These are phyloP conservation scores for Pimephales promelas DNA, from an alignment of 2,113 vertebrate genomes.

Conservation along the genomic window DNA sequence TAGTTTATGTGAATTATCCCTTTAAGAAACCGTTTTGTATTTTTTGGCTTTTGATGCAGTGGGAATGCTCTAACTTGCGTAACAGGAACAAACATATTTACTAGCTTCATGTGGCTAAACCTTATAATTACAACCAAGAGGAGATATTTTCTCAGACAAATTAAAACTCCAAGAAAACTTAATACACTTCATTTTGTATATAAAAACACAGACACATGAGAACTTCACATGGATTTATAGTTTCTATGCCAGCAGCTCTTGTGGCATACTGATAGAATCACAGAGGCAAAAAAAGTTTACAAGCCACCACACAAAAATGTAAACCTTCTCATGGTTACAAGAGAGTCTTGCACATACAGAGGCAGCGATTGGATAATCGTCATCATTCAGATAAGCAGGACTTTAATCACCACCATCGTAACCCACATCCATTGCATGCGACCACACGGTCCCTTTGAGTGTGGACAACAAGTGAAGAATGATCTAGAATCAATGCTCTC, in stretches of 20 bases:
- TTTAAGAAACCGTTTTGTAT: not conserved
- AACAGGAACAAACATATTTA: conserved; percentile 65
- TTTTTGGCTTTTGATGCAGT: conserved; percentile 38
- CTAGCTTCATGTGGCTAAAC: conserved; percentile 65
- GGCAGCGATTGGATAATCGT: not conserved
- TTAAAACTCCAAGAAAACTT: conserved; percentile 70
- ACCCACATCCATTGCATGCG: not conserved
- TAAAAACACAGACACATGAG: conserved; percentile 51
- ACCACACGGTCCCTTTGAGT: conserved; percentile 23
- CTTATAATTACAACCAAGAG: conserved; percentile 72
- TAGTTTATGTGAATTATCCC: not conserved
- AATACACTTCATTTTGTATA: conserved; percentile 63
- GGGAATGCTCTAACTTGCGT: conserved; percentile 43
- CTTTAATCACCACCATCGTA: conserved; percentile 36
- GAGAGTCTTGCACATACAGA: conserved; percentile 56
- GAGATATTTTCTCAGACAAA: conserved; percentile 71
- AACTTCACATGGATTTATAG: conserved; percentile 43
- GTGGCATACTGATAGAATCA: conserved; percentile 61
- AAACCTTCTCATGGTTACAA: conserved; percentile 48
- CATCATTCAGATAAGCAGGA: conserved; percentile 10
- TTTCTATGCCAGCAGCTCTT: conserved; percentile 70
- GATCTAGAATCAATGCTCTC: conserved; percentile 35
- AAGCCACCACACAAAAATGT: conserved; percentile 61
- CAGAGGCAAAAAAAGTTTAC: conserved; percentile 68
- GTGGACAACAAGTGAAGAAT: conserved; percentile 36